Evolutionary conservation across 2,888 invertebrate species (phyloP), one percentile per base, ranked within the genome.

Genomic region (Venustoraphidia nigricollis): DNA sequence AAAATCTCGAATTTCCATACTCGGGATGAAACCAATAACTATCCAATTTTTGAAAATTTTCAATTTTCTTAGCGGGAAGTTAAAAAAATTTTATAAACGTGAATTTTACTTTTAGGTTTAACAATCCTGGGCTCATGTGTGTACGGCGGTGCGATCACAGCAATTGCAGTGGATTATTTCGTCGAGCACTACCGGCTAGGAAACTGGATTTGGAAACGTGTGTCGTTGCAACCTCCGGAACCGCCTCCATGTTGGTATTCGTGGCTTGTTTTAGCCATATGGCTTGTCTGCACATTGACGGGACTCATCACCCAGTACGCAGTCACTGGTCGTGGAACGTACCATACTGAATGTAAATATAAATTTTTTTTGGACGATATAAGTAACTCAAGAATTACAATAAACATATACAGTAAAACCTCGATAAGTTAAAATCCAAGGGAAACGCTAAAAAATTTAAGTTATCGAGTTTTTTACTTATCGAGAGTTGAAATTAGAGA

Each of bases 81-180:
- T n/a, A n/a, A n/a, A n/a, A n/a, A n/a, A n/a, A n/a, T n/a, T n/a
- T n/a, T 35, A 13, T 17, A 10, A 46, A 35, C n/a, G 27, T 48
- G 1, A 10, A 41, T 34, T 48, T 36, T 43, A 41, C 46, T 66
- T 66, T 8, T 65, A 77, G 77, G 75, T 51, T 63, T 84, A 54
- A 84, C 85, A 39, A 78, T 86, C 57, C 66, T 85, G 50, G 83
- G 83, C 36, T 85, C 85, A 10, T 76, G 80, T 54, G 70, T 84
- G n/a, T 82, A 84, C 56, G 87, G 87, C 27, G 82, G 81, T 14
- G 83, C 83, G 8, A 74, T 84, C 48, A 73, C 85, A 54, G 75
- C 82, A 9, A 73, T 75, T 10, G 75, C 81, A 3, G 68, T 83
- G 49, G 87, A 87, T 66, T 86, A 84, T 63, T 83, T 83, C 64